Conservation (phyloP, 2,888 invertebrate species). For the Drosophila anomelani region DNA sequence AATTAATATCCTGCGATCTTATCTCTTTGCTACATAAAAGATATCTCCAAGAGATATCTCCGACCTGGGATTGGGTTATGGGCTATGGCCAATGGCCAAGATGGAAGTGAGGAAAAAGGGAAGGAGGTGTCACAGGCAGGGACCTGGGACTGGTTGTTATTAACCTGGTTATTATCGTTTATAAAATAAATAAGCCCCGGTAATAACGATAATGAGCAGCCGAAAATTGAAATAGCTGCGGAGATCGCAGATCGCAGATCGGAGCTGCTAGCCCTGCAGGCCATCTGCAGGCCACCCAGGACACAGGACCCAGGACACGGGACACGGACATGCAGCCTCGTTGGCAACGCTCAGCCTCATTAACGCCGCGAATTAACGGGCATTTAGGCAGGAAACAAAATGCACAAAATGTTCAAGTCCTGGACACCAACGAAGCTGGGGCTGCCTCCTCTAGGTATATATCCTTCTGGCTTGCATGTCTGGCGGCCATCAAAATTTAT, state of each 20-base stretch:
- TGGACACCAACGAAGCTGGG: constrained; percentile 38
- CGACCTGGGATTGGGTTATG: neutral
- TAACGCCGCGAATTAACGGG: constrained; percentile 72
- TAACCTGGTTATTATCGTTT: constrained; percentile 32
- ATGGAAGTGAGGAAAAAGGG: no score
- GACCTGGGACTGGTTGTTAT: constrained; percentile 1
- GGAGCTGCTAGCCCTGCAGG: constrained; percentile 37
- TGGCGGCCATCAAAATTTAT: constrained; percentile 69
- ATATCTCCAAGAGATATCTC: constrained; percentile 11
- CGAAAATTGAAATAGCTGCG: constrained; percentile 33
- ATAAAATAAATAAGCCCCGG: constrained; percentile 30
- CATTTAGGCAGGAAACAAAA: constrained; percentile 64
- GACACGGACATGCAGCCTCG: neutral
- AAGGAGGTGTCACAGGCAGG: constrained; percentile 12
- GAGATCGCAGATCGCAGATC: neutral
- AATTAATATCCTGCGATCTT: constrained; percentile 7
- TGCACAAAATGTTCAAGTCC: constrained; percentile 29
- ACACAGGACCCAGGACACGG: neutral
- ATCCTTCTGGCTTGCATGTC: constrained; percentile 57
- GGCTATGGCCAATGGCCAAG: neutral
- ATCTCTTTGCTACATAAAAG: neutral
- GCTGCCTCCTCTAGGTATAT: neutral
- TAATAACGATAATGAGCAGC: constrained; percentile 36
- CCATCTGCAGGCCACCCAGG: constrained; percentile 20
- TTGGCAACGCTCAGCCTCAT: constrained; percentile 61